Evolutionary conservation across 2,797 vertebrate species (phyloP).

Genomic region (Arrhamphus sclerolepis): DNA sequence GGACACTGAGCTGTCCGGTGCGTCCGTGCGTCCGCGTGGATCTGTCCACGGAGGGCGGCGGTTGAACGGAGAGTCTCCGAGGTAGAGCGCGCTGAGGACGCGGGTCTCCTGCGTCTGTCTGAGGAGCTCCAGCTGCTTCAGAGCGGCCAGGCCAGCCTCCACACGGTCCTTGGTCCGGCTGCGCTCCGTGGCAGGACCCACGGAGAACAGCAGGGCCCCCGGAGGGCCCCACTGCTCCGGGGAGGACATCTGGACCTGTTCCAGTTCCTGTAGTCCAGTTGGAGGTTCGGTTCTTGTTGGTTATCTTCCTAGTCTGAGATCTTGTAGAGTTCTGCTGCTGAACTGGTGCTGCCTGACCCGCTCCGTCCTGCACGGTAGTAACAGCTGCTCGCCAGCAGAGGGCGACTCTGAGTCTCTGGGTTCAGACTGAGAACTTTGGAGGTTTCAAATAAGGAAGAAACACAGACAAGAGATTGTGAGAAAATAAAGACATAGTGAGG

Average conservation of each 20-base stretch:
- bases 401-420: too few species aligned
- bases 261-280: too few species aligned
- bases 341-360: too few species aligned
- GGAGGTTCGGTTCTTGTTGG: too few species aligned
- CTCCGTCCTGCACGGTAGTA: too few species aligned
- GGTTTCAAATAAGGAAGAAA: too few species aligned
- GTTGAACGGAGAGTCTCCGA: slow-evolving; percentile 63
- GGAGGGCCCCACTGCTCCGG: slow-evolving; percentile 6
- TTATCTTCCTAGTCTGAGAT: too few species aligned
- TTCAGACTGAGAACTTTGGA: too few species aligned
- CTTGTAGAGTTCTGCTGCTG: too few species aligned
- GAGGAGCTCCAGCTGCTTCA: slow-evolving; percentile 87
- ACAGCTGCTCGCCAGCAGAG: too few species aligned
- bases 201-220: slow-evolving; percentile 69
- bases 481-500: too few species aligned
- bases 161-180: slow-evolving; percentile 84
- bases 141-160: slow-evolving; percentile 85
- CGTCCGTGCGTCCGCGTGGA: slow-evolving; percentile 25
- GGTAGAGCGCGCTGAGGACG: slow-evolving; percentile 82
- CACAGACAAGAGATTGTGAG: too few species aligned
- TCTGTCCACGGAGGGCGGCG: slow-evolving; percentile 53
- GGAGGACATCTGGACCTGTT: slow-evolving; percentile 13
- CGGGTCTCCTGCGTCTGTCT: slow-evolving; percentile 85
- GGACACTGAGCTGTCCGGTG: slow-evolving; percentile 19
- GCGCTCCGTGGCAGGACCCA: slow-evolving; percentile 81